Percentiles rank a stretch among this genome's conserved stretches.
phyloP scores from a whole-genome alignment of 2,888 invertebrate genomes.

The Orthonychiurus folsomi region DNA sequence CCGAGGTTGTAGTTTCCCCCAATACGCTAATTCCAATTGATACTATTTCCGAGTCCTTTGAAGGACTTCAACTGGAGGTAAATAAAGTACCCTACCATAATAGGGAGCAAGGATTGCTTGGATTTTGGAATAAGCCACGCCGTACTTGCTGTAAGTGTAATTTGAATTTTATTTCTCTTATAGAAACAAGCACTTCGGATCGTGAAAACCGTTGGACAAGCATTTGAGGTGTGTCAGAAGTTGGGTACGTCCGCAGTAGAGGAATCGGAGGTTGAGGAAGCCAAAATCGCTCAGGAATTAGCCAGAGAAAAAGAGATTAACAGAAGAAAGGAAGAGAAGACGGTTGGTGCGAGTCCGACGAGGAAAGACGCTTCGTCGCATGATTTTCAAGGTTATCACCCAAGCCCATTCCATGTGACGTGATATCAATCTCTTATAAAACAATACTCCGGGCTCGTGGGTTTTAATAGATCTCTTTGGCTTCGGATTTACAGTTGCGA shows the following conservation, averaged over 20 bases:
- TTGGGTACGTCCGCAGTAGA: neutral
- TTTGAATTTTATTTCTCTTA: slow-evolving; percentile 43
- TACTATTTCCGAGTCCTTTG: slow-evolving; percentile 6
- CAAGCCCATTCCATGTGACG: neutral
- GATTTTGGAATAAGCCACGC: too few species aligned
- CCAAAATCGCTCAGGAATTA: neutral
- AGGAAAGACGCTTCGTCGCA: neutral
- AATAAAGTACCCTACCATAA: too few species aligned
- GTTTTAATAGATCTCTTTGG: too few species aligned
- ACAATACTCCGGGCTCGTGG: too few species aligned
- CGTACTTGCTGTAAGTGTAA: too few species aligned
- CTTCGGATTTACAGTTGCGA: too few species aligned
- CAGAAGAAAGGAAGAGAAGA: neutral
- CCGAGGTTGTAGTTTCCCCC: slow-evolving; percentile 4
- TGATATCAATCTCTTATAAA: too few species aligned
- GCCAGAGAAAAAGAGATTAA: neutral
- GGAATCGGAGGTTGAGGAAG: slow-evolving; percentile 2
- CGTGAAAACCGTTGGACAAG: slow-evolving; percentile 93
- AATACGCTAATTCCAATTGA: slow-evolving; percentile 20
- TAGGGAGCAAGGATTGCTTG: too few species aligned
- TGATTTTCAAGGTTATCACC: neutral
- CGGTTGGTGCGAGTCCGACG: neutral
- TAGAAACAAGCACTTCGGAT: slow-evolving; percentile 98
- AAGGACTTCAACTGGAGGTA: slow-evolving; percentile 16
- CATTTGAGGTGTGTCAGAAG: slow-evolving; percentile 13